These are phyloP conservation scores for Podargus strigoides DNA, from an alignment of 2,797 vertebrate species.

Conservation along the genomic window DNA sequence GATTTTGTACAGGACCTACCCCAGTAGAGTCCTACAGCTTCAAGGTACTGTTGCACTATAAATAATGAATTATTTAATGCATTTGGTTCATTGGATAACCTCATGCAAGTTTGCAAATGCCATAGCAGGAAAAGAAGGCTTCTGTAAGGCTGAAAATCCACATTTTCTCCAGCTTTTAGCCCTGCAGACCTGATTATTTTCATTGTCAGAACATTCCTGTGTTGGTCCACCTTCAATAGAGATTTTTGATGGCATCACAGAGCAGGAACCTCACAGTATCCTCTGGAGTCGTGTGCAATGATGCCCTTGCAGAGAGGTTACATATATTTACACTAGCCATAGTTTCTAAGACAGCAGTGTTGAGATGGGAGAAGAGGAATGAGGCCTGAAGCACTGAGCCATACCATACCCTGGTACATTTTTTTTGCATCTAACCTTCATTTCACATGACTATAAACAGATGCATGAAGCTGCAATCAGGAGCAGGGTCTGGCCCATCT, in stretches of 20 bases:
- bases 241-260: neutral
- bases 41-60: neutral
- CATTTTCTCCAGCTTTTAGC: neutral
- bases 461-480: neutral
- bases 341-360: neutral
- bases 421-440: neutral
- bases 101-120: neutral
- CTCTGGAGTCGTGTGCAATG: fast-evolving
- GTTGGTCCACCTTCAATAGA: neutral
- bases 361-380: neutral
- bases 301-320: fast-evolving
- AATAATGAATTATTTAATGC: neutral
- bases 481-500: neutral
- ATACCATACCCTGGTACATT: fast-evolving
- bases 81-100: neutral
- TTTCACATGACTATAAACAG: neutral
- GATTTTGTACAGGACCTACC: neutral
- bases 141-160: neutral
- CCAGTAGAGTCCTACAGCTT: neutral
- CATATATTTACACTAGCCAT: neutral
- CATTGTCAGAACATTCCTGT: fast-evolving
- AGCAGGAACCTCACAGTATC: neutral
- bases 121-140: neutral
- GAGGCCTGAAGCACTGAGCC: neutral
- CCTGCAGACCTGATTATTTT: neutral